Evolutionary conservation across 2,113 vertebrate species (phyloP), one percentile per base, ranked within the genome.

Genomic region (Leptobrachium leishanense): DNA sequence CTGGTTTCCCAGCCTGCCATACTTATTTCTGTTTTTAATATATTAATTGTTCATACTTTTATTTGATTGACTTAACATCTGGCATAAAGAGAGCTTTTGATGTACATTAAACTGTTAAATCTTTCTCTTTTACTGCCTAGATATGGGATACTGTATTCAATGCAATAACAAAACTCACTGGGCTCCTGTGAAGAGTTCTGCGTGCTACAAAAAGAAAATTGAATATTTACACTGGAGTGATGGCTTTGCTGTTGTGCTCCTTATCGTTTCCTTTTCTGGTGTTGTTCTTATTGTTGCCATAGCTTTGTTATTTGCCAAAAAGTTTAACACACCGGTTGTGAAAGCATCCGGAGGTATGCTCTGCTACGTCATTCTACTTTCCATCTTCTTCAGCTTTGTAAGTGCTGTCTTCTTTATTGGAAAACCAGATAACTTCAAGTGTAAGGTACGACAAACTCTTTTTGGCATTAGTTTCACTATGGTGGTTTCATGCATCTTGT

Each of bases 401-500:
- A 95, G 94, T 54, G 90, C 92, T 0, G 2, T 88, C 10, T 90
- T 98, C 79, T 97, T 97, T 76, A 86, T 96, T n/a, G 95, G 92
- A 2, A 82, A 87, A 31, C 94, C 96, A 2, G 92, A 79, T 69
- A 75, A 85, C 63, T 78, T 91, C 46, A 92, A 88, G 9, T 96
- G 95, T 78, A 94, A 92, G 86, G 86, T 89, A 6, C 91, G 94
- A 13, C 95, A 97, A 85, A 89, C 89, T 2, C 72, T 96, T 10
- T 96, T 95, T 50, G 95, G 95, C 0, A 83, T 96, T 68, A 98
- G 94, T 84, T 98, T 97, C 77, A 86, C 95, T 0, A 85, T 95
- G 64, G 96, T 94, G 62, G 85, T 97, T 82, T 95, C 95, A 20
- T 95, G 95, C 83, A 95, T 97, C 86, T 87, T 98, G 85, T 91